Evolutionary conservation across 2,888 invertebrate species (phyloP).

Genomic region (Brachyptera putata): DNA sequence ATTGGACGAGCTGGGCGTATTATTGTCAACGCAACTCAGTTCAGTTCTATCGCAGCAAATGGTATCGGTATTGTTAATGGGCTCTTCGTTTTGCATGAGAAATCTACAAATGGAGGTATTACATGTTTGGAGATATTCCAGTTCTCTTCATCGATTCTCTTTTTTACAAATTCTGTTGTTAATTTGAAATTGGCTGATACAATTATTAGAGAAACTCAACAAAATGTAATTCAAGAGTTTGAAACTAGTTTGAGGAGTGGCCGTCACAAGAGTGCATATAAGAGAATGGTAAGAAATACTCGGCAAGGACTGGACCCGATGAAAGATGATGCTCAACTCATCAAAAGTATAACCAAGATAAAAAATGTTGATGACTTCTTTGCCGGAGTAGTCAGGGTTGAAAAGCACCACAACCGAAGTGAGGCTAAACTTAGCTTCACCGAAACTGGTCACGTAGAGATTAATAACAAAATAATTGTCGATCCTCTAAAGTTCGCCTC

Average conservation of each 20-base stretch:
- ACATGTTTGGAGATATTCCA: slow-evolving; percentile 28
- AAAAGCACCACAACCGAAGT: not conserved
- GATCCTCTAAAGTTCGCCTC: slow-evolving; percentile 10
- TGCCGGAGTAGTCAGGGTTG: not conserved
- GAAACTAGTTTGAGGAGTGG: slow-evolving; percentile 13
- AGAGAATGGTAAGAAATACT: slow-evolving; percentile 1
- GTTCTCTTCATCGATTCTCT: slow-evolving; percentile 26
- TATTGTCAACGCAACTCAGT: slow-evolving; percentile 4
- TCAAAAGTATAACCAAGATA: slow-evolving; percentile 5
- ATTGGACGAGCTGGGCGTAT: slow-evolving; percentile 8
- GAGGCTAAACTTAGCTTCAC: not conserved
- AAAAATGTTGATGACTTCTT: slow-evolving; percentile 12
- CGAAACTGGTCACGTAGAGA: slow-evolving; percentile 2
- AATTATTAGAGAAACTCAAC: slow-evolving; percentile 22
- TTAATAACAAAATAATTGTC: slow-evolving; percentile 3
- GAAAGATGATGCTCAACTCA: slow-evolving; percentile 5
- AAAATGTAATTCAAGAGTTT: slow-evolving; percentile 10
- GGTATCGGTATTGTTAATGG: slow-evolving; percentile 21
- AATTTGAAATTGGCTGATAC: slow-evolving; percentile 24
- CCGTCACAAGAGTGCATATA: slow-evolving; percentile 5
- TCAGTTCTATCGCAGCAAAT: slow-evolving; percentile 18
- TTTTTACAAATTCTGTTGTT: slow-evolving; percentile 26
- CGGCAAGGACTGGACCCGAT: not conserved
- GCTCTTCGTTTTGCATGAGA: slow-evolving; percentile 13
- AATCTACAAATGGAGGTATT: slow-evolving; percentile 5